Conservation (phyloP, 2,888 invertebrate genomes). For the Xanthorhoe designata region DNA sequence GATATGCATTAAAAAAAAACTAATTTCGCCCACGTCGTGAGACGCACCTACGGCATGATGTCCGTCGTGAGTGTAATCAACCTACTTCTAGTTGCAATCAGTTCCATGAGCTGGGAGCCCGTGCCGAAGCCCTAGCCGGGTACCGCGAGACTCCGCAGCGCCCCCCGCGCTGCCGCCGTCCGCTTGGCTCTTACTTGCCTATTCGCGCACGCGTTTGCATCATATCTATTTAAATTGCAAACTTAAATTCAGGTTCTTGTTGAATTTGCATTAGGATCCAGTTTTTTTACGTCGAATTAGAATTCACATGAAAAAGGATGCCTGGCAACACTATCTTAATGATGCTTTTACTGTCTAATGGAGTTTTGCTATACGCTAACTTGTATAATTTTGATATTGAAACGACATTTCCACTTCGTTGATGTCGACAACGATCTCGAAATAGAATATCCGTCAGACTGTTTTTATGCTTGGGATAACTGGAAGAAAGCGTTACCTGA, state of each 20-base stretch:
- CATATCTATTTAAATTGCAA: constrained; percentile 48
- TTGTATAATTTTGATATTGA: constrained; percentile 4
- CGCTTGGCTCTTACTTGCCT: constrained; percentile 36
- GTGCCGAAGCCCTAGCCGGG: background rate
- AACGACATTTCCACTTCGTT: background rate
- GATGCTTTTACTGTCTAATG: constrained; percentile 14
- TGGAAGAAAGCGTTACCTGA: constrained; percentile 10
- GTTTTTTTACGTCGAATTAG: constrained; percentile 42
- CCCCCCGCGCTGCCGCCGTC: constrained; percentile 2
- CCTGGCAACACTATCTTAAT: constrained; percentile 24
- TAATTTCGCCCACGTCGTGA: background rate
- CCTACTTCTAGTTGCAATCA: background rate
- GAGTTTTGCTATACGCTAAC: constrained; percentile 4
- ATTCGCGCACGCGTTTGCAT: constrained; percentile 42
- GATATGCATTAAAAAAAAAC: background rate
- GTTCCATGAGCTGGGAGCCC: background rate
- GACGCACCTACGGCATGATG: background rate
- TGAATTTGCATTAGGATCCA: constrained; percentile 46
- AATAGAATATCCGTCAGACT: constrained; percentile 1
- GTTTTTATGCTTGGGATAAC: constrained; percentile 1
- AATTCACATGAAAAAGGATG: constrained; percentile 38
- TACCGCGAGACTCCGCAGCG: background rate
- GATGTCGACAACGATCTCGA: background rate
- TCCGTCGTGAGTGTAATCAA: background rate
- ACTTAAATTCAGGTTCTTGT: constrained; percentile 43